Percentiles rank a stretch among this genome's conserved stretches.
These are phyloP conservation scores for Fregetta grallaria DNA, from an alignment of 2,113 vertebrate species.

Conservation along the genomic window DNA sequence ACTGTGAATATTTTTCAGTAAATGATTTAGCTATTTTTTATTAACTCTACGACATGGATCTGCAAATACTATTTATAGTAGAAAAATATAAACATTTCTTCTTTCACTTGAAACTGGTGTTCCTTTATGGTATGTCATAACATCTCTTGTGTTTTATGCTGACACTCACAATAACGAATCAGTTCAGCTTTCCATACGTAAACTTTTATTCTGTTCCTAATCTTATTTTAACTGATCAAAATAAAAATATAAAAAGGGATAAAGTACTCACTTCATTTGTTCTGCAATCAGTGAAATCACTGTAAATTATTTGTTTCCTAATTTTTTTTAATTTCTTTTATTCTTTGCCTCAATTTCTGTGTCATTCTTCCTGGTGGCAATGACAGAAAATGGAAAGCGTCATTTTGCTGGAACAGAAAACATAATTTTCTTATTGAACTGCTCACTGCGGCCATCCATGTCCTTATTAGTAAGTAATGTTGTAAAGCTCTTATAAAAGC, in stretches of 20 bases:
- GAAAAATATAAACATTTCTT: neutral
- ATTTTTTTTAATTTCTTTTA: neutral
- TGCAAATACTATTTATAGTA: neutral
- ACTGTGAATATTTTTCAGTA: neutral
- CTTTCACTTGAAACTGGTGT: neutral
- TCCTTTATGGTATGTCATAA: neutral
- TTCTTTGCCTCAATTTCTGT: neutral
- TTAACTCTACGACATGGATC: neutral
- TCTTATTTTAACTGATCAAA: neutral
- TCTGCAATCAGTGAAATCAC: neutral
- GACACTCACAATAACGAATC: neutral
- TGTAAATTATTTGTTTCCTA: neutral
- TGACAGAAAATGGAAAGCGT: neutral
- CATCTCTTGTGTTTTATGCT: neutral
- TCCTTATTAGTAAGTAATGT: neutral
- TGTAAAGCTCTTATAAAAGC: neutral
- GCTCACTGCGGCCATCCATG: neutral
- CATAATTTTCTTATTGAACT: neutral
- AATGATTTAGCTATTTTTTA: neutral
- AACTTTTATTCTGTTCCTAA: neutral
- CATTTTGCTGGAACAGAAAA: neutral
- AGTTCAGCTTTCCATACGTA: neutral
- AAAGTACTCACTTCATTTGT: neutral
- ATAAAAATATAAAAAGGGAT: neutral
- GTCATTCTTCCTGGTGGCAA: neutral